Percentiles rank a stretch among this genome's conserved stretches.
Evolutionary conservation across 2,888 invertebrate species (phyloP).

Genomic region (Harpalus rufipes): DNA sequence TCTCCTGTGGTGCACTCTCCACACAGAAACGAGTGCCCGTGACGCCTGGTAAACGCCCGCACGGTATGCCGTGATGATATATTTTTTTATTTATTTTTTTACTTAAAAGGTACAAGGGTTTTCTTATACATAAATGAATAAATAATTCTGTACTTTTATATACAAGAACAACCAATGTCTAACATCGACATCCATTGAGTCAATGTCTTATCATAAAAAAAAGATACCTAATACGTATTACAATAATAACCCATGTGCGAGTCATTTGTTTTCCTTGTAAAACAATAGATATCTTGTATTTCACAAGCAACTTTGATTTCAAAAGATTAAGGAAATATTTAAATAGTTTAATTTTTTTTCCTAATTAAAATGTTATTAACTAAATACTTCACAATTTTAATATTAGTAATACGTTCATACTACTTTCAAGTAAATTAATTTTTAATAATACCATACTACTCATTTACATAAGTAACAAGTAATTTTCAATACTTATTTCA

Average conservation of each 20-base stretch:
- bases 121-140: too few relatives aligned
- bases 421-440: conserved; percentile 31
- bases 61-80: too few relatives aligned
- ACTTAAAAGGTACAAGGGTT: too few relatives aligned
- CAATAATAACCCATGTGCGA: not conserved
- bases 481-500: not conserved
- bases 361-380: conserved; percentile 38
- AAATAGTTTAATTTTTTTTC: not conserved
- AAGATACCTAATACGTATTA: too few relatives aligned
- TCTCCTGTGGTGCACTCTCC: too few relatives aligned
- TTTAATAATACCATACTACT: not conserved
- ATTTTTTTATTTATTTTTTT: too few relatives aligned
- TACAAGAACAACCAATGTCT: too few relatives aligned
- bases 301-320: not conserved
- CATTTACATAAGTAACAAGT: conserved; percentile 3
- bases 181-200: too few relatives aligned
- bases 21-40: too few relatives aligned
- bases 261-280: not conserved
- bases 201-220: too few relatives aligned
- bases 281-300: not conserved
- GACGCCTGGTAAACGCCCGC: too few relatives aligned
- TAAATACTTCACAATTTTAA: conserved; percentile 13
- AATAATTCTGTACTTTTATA: too few relatives aligned
- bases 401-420: not conserved
- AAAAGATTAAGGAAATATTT: not conserved